Evolutionary conservation across 2,888 invertebrate species (phyloP).

Genomic region (Dromius quadrimaculatus): DNA sequence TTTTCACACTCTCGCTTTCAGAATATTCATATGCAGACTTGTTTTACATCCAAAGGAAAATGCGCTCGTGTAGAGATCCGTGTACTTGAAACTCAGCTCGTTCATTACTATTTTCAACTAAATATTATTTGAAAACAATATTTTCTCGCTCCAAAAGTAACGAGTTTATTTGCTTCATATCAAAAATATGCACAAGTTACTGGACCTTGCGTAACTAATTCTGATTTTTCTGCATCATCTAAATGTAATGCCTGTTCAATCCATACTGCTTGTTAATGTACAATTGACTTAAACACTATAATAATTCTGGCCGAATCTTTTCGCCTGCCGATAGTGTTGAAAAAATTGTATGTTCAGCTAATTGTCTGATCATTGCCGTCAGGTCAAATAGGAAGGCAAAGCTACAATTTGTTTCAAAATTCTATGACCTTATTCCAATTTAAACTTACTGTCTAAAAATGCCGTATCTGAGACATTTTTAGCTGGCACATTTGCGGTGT

Average conservation of each 20-base stretch:
- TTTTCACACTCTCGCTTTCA: background rate
- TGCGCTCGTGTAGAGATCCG: slow-evolving; percentile 55
- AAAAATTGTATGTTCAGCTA: slow-evolving; percentile 55
- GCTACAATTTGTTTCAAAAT: slow-evolving; percentile 47
- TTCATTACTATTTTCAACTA: slow-evolving; percentile 51
- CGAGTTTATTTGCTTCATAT: slow-evolving; percentile 48
- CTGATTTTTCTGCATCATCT: background rate
- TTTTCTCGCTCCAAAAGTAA: slow-evolving; percentile 41
- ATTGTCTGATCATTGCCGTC: slow-evolving; percentile 55
- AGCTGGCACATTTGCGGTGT: background rate
- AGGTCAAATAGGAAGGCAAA: slow-evolving; percentile 55
- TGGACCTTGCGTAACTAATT: slow-evolving; percentile 54
- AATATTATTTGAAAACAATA: slow-evolving; percentile 52
- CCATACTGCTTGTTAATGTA: slow-evolving; percentile 11
- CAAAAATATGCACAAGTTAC: slow-evolving; percentile 56
- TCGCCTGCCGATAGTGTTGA: slow-evolving; percentile 55
- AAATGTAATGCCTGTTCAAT: slow-evolving; percentile 52
- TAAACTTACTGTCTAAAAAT: slow-evolving; percentile 38
- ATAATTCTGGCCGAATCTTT: slow-evolving; percentile 53
- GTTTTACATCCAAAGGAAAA: slow-evolving; percentile 54
- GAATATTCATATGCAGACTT: slow-evolving; percentile 26
- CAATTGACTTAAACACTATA: slow-evolving; percentile 40
- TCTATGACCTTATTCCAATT: slow-evolving; percentile 48
- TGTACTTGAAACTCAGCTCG: slow-evolving; percentile 58
- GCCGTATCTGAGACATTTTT: slow-evolving; percentile 28